Conservation (phyloP, 2,113 vertebrate species). For the Alouatta palliata region DNA sequence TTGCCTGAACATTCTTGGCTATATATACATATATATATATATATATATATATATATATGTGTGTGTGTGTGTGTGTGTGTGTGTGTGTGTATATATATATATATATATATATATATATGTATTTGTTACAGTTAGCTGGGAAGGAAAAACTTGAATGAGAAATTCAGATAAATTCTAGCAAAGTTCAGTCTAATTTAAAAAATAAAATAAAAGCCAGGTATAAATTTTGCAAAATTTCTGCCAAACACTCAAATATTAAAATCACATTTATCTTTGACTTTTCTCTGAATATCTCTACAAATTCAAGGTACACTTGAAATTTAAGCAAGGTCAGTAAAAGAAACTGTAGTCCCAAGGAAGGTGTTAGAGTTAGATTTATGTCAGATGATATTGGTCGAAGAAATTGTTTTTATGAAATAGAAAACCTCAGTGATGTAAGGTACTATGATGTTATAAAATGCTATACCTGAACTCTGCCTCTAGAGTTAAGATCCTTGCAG, state of each 20-base stretch:
- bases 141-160: neutral
- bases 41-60: too few species aligned
- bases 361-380: neutral
- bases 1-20: neutral
- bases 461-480: neutral
- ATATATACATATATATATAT: too few species aligned
- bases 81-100: too few species aligned
- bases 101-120: neutral
- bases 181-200: neutral
- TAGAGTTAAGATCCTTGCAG: neutral
- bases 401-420: neutral
- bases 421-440: neutral
- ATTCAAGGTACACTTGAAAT: neutral
- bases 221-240: neutral
- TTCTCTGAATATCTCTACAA: neutral
- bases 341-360: neutral
- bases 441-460: neutral
- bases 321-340: neutral
- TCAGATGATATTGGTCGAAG: neutral
- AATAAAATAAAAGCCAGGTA: neutral
- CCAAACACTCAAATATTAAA: neutral
- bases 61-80: too few species aligned
- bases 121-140: neutral
- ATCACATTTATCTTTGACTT: neutral
- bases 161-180: neutral